Percentiles rank a stretch among this genome's conserved stretches.
Evolutionary conservation across 2,113 vertebrate species (phyloP).

Genomic region (Apeltes quadracus): DNA sequence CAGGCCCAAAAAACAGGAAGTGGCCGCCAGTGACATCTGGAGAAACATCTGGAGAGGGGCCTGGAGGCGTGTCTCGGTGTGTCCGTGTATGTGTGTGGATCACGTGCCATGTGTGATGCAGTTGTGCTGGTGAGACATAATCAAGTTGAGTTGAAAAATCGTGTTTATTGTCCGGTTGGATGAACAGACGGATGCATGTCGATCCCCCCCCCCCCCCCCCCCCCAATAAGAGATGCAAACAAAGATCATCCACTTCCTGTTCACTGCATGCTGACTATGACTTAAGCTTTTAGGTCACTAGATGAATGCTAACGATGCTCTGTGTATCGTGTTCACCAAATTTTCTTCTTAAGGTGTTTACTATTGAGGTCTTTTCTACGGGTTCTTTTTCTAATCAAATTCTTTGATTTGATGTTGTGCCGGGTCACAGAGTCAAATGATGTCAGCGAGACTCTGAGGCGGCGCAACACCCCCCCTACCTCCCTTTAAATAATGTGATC

Average conservation of each 20-base stretch:
- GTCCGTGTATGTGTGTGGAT: constrained; percentile 1
- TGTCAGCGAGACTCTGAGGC: neutral
- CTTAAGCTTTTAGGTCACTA: neutral
- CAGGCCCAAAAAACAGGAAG: constrained; percentile 66
- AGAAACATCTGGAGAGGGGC: constrained; percentile 72
- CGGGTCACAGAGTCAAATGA: neutral
- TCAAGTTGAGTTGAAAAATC: neutral
- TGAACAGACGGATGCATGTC: neutral
- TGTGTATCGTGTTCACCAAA: too few relatives aligned
- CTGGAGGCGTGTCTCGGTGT: constrained; percentile 45
- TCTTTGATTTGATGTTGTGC: too few relatives aligned
- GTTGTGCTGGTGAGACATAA: constrained; percentile 34
- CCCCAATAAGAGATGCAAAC: neutral
- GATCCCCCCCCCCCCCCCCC: too few relatives aligned
- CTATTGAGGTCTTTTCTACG: too few relatives aligned
- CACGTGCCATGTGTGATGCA: constrained; percentile 1
- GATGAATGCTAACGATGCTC: neutral
- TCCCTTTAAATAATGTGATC: neutral
- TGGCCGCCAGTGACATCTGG: constrained; percentile 69
- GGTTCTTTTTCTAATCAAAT: too few relatives aligned
- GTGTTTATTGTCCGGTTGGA: neutral
- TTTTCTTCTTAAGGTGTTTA: too few relatives aligned
- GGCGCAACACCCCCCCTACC: neutral
- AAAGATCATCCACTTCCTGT: neutral
- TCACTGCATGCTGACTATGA: neutral